phyloP scores from a whole-genome alignment of 2,797 vertebrate genomes.

The Tangara arthus region DNA sequence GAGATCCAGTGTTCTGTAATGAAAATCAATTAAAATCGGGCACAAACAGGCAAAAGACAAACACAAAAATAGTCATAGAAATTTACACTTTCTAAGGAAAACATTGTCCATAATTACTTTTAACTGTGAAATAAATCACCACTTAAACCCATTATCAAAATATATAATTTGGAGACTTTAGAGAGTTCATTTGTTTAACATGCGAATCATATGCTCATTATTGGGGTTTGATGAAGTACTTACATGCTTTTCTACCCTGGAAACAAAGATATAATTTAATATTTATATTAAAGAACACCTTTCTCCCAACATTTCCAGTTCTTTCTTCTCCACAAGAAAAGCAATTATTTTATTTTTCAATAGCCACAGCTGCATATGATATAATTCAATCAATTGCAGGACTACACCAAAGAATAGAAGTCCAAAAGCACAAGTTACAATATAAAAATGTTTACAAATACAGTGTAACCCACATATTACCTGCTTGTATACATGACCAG shows the following conservation, averaged over 20 bases:
- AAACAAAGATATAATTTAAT: background rate
- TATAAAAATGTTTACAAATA: background rate
- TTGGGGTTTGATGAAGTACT: background rate
- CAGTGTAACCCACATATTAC: background rate
- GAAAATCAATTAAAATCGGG: background rate
- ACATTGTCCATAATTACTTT: background rate
- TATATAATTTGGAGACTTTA: background rate
- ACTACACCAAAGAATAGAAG: background rate
- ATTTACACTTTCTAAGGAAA: background rate
- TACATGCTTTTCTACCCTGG: background rate
- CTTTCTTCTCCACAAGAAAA: background rate
- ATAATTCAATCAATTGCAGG: background rate
- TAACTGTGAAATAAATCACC: background rate
- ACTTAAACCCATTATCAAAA: background rate
- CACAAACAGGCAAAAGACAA: rapidly evolving
- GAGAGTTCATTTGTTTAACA: background rate
- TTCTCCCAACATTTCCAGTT: background rate
- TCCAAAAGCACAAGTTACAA: background rate
- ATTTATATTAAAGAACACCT: background rate
- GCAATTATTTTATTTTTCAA: background rate
- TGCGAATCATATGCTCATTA: background rate
- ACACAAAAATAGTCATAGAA: background rate
- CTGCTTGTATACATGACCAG: background rate
- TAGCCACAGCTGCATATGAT: background rate
- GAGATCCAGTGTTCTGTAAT: background rate